Base-by-base conservation (phyloP, 2,113 vertebrate genomes). In the Ramphastos sulfuratus region DNA sequence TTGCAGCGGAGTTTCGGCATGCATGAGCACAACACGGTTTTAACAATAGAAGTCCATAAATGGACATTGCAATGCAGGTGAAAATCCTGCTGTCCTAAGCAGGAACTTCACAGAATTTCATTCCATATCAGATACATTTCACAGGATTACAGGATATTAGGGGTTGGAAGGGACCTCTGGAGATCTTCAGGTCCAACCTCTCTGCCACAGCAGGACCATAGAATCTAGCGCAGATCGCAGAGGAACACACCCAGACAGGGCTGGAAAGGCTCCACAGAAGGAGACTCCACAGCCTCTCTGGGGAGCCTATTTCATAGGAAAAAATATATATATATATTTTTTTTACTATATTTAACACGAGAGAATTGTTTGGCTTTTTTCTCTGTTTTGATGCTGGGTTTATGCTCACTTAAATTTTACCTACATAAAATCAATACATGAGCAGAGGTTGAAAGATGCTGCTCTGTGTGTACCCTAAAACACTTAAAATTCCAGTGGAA, bases 31-130 rank as follows among this genome's bases (percentile, higher is more conserved):
- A 72, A 48, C 28, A 23, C 0, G 42, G 6, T 95, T 95, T 97
- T 85, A 71, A 71, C 82, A 92, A 71, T 88, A 93, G 72, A 95
- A 88, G 19, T 67, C 10, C 39, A 33, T 81, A 95, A 96, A 92
- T 37, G 91, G 93, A 94, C 7, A 1, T 23, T 84, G 23, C 58
- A 46, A 77, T 89, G 76, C 44, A 72, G 54, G 16, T 82, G n/a
- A 85, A 96, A 95, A 89, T 46, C 30, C 35, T 75, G 18, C 21
- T 94, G 12, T 64, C 85, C 4, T 39, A 56, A 95, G 30, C 46
- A 84, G n/a, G 42, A 93, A 37, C 27, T 87, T 86, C 75, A 15
- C 39, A 81, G 33, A 66, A 52, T 89, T 94, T 83, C 28, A 67
- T 94, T 37, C 30, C 10, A 7, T 42, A 23, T 52, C 50, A 52